Percentiles rank a stretch among this genome's conserved stretches.
Conservation (phyloP, 92 coral and sea anemone species). For the Epizoanthus stellaris region DNA sequence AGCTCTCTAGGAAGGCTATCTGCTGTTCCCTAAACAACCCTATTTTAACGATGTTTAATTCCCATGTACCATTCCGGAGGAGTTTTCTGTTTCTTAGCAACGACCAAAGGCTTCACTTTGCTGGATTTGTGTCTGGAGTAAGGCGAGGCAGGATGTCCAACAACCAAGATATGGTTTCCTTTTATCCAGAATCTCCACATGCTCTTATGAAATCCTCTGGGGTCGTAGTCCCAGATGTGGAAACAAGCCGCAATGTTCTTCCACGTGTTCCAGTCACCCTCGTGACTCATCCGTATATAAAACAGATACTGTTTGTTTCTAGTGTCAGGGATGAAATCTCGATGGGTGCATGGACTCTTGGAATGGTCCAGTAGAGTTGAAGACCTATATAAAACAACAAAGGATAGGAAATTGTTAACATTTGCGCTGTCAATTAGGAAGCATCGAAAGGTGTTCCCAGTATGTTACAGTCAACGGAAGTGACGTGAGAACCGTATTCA, state of each 20-base stretch:
- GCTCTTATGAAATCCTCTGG: constrained; percentile 72
- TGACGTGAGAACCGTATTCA: too few relatives aligned
- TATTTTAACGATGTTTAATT: background rate
- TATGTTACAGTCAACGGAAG: background rate
- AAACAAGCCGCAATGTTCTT: constrained; percentile 70
- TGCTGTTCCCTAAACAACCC: background rate
- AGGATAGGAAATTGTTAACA: background rate
- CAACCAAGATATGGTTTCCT: constrained; percentile 69
- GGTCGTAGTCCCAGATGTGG: constrained; percentile 76
- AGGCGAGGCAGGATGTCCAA: constrained; percentile 82
- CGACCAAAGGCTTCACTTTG: constrained; percentile 50
- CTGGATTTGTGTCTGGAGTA: constrained; percentile 62
- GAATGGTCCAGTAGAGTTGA: constrained; percentile 74
- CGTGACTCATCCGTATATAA: constrained; percentile 66
- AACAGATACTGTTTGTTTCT: constrained; percentile 57
- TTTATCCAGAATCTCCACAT: constrained; percentile 81
- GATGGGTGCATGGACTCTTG: constrained; percentile 69
- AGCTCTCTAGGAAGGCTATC: too few relatives aligned
- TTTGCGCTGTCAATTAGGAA: background rate
- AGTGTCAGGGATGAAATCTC: constrained; percentile 67
- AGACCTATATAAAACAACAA: constrained; percentile 39
- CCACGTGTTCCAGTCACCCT: constrained; percentile 70
- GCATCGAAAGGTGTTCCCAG: background rate
- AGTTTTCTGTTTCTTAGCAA: constrained; percentile 55
- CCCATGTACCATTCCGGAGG: constrained; percentile 52